Evolutionary conservation across 2,888 invertebrate genomes (phyloP), one percentile per base, ranked within the genome.

Genomic region (Crossocerus cetratus): DNA sequence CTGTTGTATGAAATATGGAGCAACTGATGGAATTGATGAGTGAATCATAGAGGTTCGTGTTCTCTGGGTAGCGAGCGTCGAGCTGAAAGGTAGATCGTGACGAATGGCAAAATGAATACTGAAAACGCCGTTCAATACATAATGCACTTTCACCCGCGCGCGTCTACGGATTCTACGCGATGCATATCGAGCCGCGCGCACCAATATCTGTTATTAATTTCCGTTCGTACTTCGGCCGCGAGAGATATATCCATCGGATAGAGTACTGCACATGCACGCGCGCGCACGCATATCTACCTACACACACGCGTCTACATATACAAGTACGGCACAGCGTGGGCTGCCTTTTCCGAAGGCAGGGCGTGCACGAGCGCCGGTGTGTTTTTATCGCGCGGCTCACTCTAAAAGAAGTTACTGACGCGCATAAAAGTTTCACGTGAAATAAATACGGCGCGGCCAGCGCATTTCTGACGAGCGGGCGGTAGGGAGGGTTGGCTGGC

Each of bases 401-500:
- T 45, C 32, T 45, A 69, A 63, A 60, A 32, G 20, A 62, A 66
- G 44, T 64, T 61, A 65, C 44, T 53, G 16, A 32, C 32, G 59
- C 42, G 43, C 44, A 58, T 69, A 53, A 69, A 76, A 76, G 23
- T 79, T 76, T 76, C 60, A 72, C 45, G 54, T 55, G 68, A 63
- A 59, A 70, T 74, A 80, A 80, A 75, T 75, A 72, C 53, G 63
- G 49, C 54, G 60, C 32, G 57, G 56, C 64, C 58, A 64, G 32
- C 32, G 65, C 71, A 73, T 69, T 56, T 68, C 45, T 66, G 44
- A 56, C 11, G 49, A 55, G 58, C 44, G 45, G 5, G 43, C n/a
- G n/a, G n/a, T n/a, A n/a, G n/a, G n/a, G n/a, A n/a, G n/a, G n/a
- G n/a, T n/a, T n/a, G n/a, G n/a, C n/a, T 32, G 32, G 32, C 8